Conservation (phyloP, 2,888 invertebrate genomes). For the Rotaria sp. region DNA sequence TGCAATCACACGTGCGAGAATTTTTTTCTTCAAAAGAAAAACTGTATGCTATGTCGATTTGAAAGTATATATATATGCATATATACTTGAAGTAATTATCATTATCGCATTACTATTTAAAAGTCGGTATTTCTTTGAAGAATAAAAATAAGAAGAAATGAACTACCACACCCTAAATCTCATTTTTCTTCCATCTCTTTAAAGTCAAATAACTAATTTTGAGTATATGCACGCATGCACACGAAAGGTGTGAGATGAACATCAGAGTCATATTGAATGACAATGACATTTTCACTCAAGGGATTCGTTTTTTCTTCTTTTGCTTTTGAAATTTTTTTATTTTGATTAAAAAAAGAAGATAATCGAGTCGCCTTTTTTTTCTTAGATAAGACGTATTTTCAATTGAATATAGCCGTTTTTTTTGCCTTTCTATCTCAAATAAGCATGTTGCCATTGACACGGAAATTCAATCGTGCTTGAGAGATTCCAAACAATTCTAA, state of each 20-base stretch:
- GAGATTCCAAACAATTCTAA: not conserved
- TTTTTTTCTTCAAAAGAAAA: not conserved
- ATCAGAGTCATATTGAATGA: not conserved
- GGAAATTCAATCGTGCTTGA: constrained; percentile 24
- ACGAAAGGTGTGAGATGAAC: not conserved
- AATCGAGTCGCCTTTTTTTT: no score
- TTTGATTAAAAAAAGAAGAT: no score
- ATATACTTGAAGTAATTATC: not conserved
- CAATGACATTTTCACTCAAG: not conserved
- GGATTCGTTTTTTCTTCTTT: no score
- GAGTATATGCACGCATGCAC: not conserved
- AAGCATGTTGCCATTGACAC: not conserved
- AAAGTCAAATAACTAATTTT: not conserved
- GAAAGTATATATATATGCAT: not conserved
- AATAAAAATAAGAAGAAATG: not conserved
- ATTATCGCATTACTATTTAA: not conserved
- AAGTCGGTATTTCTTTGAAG: not conserved
- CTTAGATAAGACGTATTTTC: no score
- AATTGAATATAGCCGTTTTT: no score
- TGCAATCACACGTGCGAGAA: not conserved
- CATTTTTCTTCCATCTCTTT: not conserved
- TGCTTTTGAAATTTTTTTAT: no score
- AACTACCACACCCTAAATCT: not conserved
- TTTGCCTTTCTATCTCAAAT: not conserved
- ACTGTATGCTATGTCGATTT: not conserved